Percentiles rank a stretch among this genome's conserved stretches.
Conservation (phyloP, 2,797 vertebrate genomes). For the Rhinichthys osculus region DNA sequence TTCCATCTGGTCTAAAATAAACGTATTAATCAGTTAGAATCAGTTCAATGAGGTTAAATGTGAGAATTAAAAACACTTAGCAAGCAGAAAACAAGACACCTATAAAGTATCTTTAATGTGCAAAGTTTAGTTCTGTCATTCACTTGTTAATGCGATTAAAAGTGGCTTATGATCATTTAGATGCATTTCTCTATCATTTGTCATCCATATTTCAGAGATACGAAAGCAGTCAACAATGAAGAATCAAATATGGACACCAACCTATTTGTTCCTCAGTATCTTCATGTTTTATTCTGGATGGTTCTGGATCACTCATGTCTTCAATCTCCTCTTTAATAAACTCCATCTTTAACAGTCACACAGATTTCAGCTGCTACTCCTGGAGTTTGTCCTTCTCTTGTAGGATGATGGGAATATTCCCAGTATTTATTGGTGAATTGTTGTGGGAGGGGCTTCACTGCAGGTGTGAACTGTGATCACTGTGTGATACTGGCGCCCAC, state of each 20-base stretch:
- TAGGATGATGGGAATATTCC: not conserved
- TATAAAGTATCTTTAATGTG: no score
- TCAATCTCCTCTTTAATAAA: not conserved
- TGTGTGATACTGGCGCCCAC: no score
- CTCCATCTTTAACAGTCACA: not conserved
- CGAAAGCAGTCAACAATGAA: not conserved
- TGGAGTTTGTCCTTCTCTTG: not conserved
- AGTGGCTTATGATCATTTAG: not conserved
- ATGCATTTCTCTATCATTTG: not conserved
- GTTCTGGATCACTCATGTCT: not conserved
- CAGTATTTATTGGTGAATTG: slow-evolving; percentile 3
- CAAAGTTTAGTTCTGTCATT: not conserved
- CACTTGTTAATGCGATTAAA: no score
- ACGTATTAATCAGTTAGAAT: not conserved
- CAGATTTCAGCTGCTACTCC: not conserved
- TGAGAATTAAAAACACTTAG: not conserved
- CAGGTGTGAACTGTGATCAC: no score
- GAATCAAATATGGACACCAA: not conserved
- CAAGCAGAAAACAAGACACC: not conserved
- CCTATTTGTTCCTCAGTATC: not conserved
- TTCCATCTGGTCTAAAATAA: not conserved
- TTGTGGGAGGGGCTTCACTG: not conserved
- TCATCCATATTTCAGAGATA: not conserved
- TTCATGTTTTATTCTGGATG: not conserved
- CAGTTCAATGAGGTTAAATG: not conserved